Percentiles rank a stretch among this genome's conserved stretches.
Conservation (phyloP, 2,113 vertebrate genomes). For the Pavo muticus region DNA sequence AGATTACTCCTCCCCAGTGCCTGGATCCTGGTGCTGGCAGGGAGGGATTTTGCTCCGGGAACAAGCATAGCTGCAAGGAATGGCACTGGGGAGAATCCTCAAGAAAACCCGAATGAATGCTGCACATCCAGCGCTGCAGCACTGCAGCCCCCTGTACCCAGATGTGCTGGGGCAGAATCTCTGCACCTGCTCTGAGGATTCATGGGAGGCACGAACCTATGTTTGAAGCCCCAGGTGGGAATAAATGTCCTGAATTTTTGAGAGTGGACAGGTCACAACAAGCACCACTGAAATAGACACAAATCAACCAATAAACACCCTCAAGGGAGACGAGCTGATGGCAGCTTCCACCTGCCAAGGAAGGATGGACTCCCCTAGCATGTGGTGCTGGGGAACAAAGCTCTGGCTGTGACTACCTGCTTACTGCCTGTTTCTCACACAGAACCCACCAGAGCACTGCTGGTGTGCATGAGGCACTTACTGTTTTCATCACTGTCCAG, state of each 20-base stretch:
- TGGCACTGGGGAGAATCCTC: background rate
- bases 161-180: background rate
- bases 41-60: background rate
- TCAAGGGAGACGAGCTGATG: background rate
- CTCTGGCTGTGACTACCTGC: background rate
- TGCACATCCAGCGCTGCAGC: background rate
- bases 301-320: background rate
- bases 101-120: background rate
- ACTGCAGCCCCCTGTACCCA: background rate
- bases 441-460: background rate
- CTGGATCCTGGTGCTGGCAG: background rate
- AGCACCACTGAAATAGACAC: background rate
- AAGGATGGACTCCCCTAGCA: background rate
- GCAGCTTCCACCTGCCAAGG: background rate
- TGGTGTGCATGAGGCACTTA: constrained; percentile 74
- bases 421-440: background rate
- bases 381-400: background rate
- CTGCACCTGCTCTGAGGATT: background rate
- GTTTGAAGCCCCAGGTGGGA: background rate
- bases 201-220: background rate
- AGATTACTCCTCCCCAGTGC: background rate
- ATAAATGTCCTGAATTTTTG: background rate
- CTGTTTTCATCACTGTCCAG: constrained; percentile 88
- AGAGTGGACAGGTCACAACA: background rate
- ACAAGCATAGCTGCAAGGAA: background rate